Base-by-base conservation (phyloP, 2,797 vertebrate species). In the Enteromius treurensis region DNA sequence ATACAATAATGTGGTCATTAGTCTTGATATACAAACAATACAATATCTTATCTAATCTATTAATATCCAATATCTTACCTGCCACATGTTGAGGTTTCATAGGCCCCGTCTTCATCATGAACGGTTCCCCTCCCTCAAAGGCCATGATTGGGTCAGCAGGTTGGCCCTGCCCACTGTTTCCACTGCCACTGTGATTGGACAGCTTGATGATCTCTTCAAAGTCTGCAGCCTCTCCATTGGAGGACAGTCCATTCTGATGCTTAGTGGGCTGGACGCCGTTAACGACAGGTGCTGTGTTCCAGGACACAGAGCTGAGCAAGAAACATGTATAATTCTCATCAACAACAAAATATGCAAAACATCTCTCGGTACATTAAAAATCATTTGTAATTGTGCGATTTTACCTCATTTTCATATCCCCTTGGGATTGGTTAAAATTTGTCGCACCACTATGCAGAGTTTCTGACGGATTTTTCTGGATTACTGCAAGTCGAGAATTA, bases 81-180 rank as follows among this genome's bases (percentile, higher is more conserved):
- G 98, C 96, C 51, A 98, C 96, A 88, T 97, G 98, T 85, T 95
- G 95, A 1, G 97, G 94, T 84, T 98, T 95, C 91, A 98, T 97
- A 3, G 96, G 93, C 87, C 96, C 95, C 0, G 96, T 92, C 89
- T 97, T 97, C 94, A 96, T 98, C 90, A 97, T 94, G 92, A 97
- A 98, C 6, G 96, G 91, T 87, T 97, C 96, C 83, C 94, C 95
- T 58, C 95, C 95, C 0, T 96, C 93, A 0, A 97, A 98, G n/a
- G 95, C 93, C 89, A 96, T 92, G 91, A 97, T 95, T 23, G 96
- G 92, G 83, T 96, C 91, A 40, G 86, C 68, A 15, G 87, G 83
- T 55, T 91, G 92, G 17, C 88, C 86, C 10, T 85, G 88, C 78
- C 89, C 92, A 4, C 85, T 58, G 0, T 91, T 88, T 40, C 92